Conservation (phyloP, 2,888 invertebrate genomes). For the Bombylius major region DNA sequence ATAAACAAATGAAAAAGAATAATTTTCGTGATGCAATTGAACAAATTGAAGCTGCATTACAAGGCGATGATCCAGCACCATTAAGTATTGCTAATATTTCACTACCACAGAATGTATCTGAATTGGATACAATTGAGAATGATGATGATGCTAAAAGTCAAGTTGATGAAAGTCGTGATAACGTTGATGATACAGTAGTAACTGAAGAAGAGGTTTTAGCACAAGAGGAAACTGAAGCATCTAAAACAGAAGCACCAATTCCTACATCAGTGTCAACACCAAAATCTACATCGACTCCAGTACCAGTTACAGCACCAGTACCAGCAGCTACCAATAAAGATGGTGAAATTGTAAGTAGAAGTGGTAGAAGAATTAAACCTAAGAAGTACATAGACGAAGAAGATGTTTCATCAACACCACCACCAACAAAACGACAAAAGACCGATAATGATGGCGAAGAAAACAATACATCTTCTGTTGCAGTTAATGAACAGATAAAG, state of each 20-base stretch:
- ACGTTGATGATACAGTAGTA: constrained; percentile 34
- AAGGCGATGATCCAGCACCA: constrained; percentile 41
- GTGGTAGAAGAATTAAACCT: constrained; percentile 62
- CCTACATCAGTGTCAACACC: neutral
- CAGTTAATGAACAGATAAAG: too few species aligned
- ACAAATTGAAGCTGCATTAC: constrained; percentile 72
- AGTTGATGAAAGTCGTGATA: constrained; percentile 3
- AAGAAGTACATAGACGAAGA: constrained; percentile 37
- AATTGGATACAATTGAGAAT: neutral
- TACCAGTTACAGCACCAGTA: neutral
- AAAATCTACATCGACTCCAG: neutral
- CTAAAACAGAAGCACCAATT: constrained; percentile 4
- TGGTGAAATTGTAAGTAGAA: constrained; percentile 49
- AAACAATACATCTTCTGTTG: neutral
- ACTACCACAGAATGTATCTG: neutral
- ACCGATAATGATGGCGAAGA: too few species aligned
- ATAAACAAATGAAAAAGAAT: constrained; percentile 63
- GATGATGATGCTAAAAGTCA: constrained; percentile 2
- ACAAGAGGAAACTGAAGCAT: constrained; percentile 2
- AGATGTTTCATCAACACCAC: neutral
- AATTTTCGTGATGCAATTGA: constrained; percentile 79
- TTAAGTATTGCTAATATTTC: constrained; percentile 18
- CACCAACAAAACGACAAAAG: neutral
- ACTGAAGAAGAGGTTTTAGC: neutral
- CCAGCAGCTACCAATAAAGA: constrained; percentile 5